Conservation (phyloP, 2,797 vertebrate genomes). For the Alectoris magna region DNA sequence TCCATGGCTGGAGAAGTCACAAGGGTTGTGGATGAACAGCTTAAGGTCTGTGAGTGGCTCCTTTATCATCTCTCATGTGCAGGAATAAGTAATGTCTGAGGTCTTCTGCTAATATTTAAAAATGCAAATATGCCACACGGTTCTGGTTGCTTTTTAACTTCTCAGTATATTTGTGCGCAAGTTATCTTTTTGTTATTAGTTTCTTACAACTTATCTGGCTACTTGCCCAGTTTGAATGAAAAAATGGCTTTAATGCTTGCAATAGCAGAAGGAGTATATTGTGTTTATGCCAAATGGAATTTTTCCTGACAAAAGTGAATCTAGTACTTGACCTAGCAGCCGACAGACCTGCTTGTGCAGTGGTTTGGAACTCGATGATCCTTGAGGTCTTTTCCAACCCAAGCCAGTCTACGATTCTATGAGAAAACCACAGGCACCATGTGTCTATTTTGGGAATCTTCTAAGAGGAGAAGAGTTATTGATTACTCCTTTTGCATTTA, state of each 20-base stretch:
- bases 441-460: not conserved
- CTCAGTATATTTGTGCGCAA: not conserved
- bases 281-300: not conserved
- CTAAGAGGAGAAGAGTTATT: not conserved
- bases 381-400: too few species aligned
- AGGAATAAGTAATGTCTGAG: not conserved
- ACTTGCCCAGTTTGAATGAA: not conserved
- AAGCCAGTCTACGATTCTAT: too few species aligned
- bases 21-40: conserved; percentile 93
- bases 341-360: too few species aligned
- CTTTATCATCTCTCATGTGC: not conserved
- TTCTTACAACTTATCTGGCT: not conserved
- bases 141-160: not conserved
- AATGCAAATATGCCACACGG: not conserved
- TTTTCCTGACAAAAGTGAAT: not conserved
- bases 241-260: not conserved
- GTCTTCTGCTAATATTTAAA: not conserved
- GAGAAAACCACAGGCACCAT: not conserved
- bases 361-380: too few species aligned
- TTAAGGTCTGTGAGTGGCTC: conserved; percentile 85
- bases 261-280: not conserved
- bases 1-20: conserved; percentile 97
- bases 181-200: not conserved
- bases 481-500: not conserved
- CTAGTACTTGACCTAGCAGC: too few species aligned